Evolutionary conservation across 2,797 vertebrate species (phyloP), one percentile per base, ranked within the genome.

Genomic region (Gobio occitaniae): DNA sequence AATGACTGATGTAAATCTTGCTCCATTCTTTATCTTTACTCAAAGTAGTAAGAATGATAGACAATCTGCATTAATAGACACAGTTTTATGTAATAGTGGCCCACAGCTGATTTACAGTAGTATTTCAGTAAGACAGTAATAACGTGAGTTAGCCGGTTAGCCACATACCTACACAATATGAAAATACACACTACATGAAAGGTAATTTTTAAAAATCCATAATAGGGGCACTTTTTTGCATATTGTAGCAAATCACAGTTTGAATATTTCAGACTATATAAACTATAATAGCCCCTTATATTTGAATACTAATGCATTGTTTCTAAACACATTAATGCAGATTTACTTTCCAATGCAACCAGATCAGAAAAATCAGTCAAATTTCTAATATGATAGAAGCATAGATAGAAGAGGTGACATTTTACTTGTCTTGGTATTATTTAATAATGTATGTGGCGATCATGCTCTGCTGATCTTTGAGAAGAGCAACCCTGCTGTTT

Each of bases 401-500:
- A 7, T 25, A 71, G 74, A 83, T 15, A 54, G 65, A 87, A 78
- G 52, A 59, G 15, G 56, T 54, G 77, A 80, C 50, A 75, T 85
- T 47, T 76, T 10, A 41, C 72, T 44, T 52, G 52, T 52, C 71
- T 63, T 56, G 29, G 69, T 44, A 48, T 84, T 69, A 44, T 83
- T 84, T 80, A 85, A 84, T 83, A 77, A 87, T 63, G 69, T 68
- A 86, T 63, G 72, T 76, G 52, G 70, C 69, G 29, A 80, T 78
- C 63, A 38, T 84, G 29, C 84, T 70, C 29, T 48, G 44, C 54
- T 54, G 78, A 83, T 80, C 78, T 66, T 86, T 59, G 83, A 78
- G 85, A 82, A 69, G 79, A 87, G 75, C 78, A 69, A 44, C 56
- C 79, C 50, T 48, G 59, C 65, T n/a, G 56, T 68, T 75, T 76